A percentile compares a stretch with the other conserved stretches of the same genome.
Evolutionary conservation across 1,140 invertebrate species (phyloP).

Genomic region (Bacillus rossius): DNA sequence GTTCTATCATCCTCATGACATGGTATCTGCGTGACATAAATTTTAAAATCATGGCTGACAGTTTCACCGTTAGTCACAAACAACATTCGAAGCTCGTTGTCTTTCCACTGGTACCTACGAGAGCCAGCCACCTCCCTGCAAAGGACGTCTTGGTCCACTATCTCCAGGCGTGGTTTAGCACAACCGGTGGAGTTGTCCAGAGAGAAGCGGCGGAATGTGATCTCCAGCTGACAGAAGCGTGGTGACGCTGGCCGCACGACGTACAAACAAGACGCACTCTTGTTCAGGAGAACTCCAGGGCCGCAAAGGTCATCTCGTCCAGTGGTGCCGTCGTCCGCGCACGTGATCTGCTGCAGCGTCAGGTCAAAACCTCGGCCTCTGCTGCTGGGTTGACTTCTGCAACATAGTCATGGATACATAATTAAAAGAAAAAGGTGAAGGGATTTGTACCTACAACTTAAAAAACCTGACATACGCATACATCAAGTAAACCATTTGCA

Average conservation of each 20-base stretch:
- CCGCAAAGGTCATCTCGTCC: background rate
- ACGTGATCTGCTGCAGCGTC: background rate
- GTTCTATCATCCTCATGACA: background rate
- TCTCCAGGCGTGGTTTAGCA: background rate
- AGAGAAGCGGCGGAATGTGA: background rate
- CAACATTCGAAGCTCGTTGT: background rate
- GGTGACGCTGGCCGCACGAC: background rate
- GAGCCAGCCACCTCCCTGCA: background rate
- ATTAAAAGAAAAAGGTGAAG: too few relatives aligned
- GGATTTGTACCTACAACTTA: too few relatives aligned
- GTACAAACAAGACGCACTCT: background rate
- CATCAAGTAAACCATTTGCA: too few relatives aligned
- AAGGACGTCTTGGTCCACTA: background rate
- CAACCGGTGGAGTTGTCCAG: background rate
- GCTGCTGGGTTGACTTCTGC: constrained; percentile 36
- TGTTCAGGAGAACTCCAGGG: background rate
- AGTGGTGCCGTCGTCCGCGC: background rate
- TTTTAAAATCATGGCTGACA: background rate
- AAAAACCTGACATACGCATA: too few relatives aligned
- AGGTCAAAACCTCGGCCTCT: background rate
- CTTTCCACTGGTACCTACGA: background rate
- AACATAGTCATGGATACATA: too few relatives aligned
- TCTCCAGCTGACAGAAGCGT: background rate
- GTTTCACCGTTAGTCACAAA: background rate
- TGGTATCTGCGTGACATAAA: background rate